Evolutionary conservation across 2,888 invertebrate species (phyloP), one percentile per base, ranked within the genome.

Genomic region (Acleris laterana): DNA sequence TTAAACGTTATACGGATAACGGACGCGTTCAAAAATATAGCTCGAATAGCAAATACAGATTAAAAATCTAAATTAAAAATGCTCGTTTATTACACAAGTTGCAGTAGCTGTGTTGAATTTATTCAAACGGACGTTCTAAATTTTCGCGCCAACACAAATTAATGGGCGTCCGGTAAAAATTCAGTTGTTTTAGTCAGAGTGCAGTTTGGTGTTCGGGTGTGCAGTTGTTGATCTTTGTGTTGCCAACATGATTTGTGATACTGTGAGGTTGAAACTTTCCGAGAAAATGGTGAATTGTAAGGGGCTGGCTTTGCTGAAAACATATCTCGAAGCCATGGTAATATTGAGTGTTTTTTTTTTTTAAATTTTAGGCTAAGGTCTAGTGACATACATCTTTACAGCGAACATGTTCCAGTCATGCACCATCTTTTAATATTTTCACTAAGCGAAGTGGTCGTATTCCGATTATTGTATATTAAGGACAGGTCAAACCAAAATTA

Each of bases 231-330:
- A 68, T 71, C 69, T 56, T 71, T 70, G 75, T 73, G 71, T 73
- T 75, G 68, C 16, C 38, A 72, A 44, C 38, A 91, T 91, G 90
- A 86, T 91, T 74, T 90, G 90, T 78, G 90, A 91, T 61, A 86
- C 85, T 32, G 82, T 90, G 78, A 82, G 87, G n/a, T 74, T 83
- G 57, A 91, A 90, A 75, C 76, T 91, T 74, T 89, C 88, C 76
- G 90, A 90, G 81, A 90, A 89, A 78, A 83, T 92, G 81, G 85
- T 80, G 72, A 88, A 81, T 69, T 92, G 92, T 67, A 90, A 84
- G 72, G 88, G 89, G 61, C 70, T 92, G 81, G 90, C 90, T 61
- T 68, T 90, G 68, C 75, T 92, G 73, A 85, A 83, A 69, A 89
- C 88, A 6, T 92, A 92, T 73, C 78, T 90, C 67, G 90, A 90